phyloP scores from a whole-genome alignment of 2,113 vertebrate genomes.

The Elanoides forficatus region DNA sequence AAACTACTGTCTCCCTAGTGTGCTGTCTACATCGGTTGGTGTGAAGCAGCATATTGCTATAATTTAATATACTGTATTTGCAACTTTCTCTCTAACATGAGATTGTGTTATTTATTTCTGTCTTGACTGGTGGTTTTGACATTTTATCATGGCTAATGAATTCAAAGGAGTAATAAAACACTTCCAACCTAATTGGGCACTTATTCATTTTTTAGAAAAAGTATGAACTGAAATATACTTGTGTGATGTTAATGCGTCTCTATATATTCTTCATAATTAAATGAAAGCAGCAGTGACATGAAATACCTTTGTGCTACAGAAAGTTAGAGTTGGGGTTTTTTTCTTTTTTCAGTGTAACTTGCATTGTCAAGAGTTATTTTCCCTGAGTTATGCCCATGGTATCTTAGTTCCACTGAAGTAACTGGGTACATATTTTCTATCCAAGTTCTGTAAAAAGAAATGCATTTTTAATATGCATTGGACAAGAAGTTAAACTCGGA shows the following conservation, averaged over 20 bases:
- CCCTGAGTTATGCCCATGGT: not conserved
- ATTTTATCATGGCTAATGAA: conserved; percentile 70
- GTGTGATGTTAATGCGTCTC: not conserved
- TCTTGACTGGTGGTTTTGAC: conserved; percentile 70
- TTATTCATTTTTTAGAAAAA: not conserved
- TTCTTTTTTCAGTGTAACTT: not conserved
- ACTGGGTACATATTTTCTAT: not conserved
- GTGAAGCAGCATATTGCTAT: conserved; percentile 51
- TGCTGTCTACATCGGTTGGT: conserved; percentile 25
- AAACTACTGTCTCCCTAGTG: conserved; percentile 50
- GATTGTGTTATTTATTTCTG: conserved; percentile 77
- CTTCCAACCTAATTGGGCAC: conserved; percentile 61
- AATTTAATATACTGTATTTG: conserved; percentile 65
- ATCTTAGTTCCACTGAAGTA: not conserved
- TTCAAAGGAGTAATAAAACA: conserved; percentile 74
- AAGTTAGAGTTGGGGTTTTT: too few species aligned
- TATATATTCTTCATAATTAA: conserved; percentile 32
- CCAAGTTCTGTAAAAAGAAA: not conserved
- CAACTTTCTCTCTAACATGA: conserved; percentile 61
- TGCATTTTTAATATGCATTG: not conserved
- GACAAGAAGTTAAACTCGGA: not conserved
- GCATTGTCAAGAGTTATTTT: not conserved
- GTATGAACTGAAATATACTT: conserved; percentile 20
- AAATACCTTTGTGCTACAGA: not conserved
- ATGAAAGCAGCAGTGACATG: conserved; percentile 12